Evolutionary conservation across 2,888 invertebrate genomes (phyloP), one percentile per base, ranked within the genome.

Genomic region (Drosophila pseudotalamancana): DNA sequence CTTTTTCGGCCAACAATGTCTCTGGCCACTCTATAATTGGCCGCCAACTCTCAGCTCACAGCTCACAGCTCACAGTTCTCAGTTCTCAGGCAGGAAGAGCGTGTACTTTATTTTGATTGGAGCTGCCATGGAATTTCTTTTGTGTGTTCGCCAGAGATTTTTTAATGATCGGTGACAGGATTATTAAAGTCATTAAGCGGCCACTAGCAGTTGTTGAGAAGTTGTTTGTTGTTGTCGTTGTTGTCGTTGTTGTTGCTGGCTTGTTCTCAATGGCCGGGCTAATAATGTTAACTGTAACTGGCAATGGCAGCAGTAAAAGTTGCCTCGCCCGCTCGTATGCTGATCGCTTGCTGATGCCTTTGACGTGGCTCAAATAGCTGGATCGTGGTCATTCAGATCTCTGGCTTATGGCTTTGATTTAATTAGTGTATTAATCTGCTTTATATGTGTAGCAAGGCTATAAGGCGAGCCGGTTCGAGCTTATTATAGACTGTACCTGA

Each of bases 121-220:
- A 83, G 78, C 78, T 83, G 85, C 87, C 83, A 87, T 76, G 83
- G 83, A 83, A 83, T 83, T 83, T 87, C 87, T 83, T 84, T 83
- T 83, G 83, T 83, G 82, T 83, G 82, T 87, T 76, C 73, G 62
- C 67, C 67, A 68, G 57, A 83, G 85, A 78, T 87, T 83, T 87
- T 83, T 83, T 83, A 83, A 83, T 87, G 87, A 87, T 83, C 83
- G 83, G 82, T 87, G 83, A 83, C 83, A 83, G 83, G 87, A 81
- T 81, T 83, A 87, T 83, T 83, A 83, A 83, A 83, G 85, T 83
- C 85, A 83, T 83, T 83, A 87, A 77, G 85, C 72, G 48, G 48
- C 63, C 67, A 74, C 56, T 56, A 59, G 60, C 51, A 66, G 64
- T 72, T 68, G 43, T 37, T 34, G 9, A n/a, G 48, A 34, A 31